Base-by-base conservation (phyloP, 2,797 vertebrate genomes). In the Salarias fasciatus region DNA sequence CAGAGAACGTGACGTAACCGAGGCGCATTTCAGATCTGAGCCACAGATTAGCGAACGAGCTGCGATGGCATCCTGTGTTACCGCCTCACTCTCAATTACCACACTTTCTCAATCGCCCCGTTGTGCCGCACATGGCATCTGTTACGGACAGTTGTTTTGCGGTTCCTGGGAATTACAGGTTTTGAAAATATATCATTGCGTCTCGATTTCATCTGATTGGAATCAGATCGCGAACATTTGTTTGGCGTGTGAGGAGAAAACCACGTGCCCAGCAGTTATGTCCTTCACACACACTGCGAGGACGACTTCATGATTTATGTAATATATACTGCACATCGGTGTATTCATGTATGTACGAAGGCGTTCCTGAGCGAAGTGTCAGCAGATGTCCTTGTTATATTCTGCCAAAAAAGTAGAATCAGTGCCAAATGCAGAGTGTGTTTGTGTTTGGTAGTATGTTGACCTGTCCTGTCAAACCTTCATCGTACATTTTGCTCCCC, bases 21-120 rank as follows among this genome's bases (percentile, higher is more conserved):
- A 59, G 71, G 3, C 51, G 30, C 58, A 40, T 79, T 77, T 87
- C 74, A 88, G 86, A 90, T 90, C 79, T 80, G 53, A 77, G 80
- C 72, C 73, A 59, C 69, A 89, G 85, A 86, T 91, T 86, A 88
- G 77, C 5, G 13, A 70, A 65, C 36, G 0, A 67, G 55, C 53
- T 73, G 65, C 46, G 77, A 69, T 77, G 73, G 65, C 55, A 49
- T 78, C 44, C 61, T 10, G 49, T 35, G 57, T 46, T 29, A 52
- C 59, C 45, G 51, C 66, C 44, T 7, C 8, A 29, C 53, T 62
- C 65, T 31, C 24, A 41, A 29, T 50, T 58, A 28, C 55, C 45
- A 59, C 53, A 29, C 52, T 75, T 53, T 53, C 77, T 64, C 69
- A 86, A 80, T 69, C 42, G 47, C 51, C 11, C 37, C 15, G 46